These are phyloP conservation scores for Blastobasis lacticolella DNA, from an alignment of 2,888 invertebrate species.

Conservation along the genomic window DNA sequence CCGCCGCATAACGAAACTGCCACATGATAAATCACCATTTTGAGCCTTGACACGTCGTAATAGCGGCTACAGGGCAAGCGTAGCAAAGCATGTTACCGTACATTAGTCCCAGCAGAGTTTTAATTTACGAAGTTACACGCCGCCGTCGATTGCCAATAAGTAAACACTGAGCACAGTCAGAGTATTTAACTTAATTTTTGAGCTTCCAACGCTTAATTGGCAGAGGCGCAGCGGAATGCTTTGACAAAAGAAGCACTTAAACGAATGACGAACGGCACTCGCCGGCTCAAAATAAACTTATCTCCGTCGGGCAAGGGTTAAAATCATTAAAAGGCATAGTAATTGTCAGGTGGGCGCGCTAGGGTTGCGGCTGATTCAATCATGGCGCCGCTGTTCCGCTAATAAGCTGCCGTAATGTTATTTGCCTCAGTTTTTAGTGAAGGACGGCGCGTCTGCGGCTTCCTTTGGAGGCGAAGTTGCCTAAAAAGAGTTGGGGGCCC, in stretches of 20 bases:
- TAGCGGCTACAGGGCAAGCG: too few species aligned
- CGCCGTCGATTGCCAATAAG: constrained; percentile 60
- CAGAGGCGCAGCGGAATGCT: constrained; percentile 59
- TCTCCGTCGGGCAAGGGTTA: constrained; percentile 69
- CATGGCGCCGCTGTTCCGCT: constrained; percentile 50
- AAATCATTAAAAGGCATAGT: constrained; percentile 56
- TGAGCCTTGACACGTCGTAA: too few species aligned
- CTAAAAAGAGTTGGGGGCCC: too few species aligned
- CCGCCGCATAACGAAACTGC: constrained; percentile 20
- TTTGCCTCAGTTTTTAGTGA: constrained; percentile 62
- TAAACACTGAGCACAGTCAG: constrained; percentile 60
- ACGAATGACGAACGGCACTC: constrained; percentile 58
- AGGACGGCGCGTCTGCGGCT: neutral
- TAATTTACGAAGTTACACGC: constrained; percentile 57
- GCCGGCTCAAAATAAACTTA: constrained; percentile 72
- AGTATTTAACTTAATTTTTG: constrained; percentile 75
- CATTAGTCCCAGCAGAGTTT: constrained; percentile 39
- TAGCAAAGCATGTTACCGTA: neutral
- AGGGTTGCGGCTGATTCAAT: constrained; percentile 62
- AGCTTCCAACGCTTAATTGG: constrained; percentile 67
- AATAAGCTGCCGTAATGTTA: constrained; percentile 39
- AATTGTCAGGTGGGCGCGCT: constrained; percentile 57
- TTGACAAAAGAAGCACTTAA: constrained; percentile 74
- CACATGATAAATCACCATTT: neutral
- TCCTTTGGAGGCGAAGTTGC: too few species aligned